Evolutionary conservation across 2,113 vertebrate genomes (phyloP), one percentile per base, ranked within the genome.

Genomic region (Erythrolamprus reginae): DNA sequence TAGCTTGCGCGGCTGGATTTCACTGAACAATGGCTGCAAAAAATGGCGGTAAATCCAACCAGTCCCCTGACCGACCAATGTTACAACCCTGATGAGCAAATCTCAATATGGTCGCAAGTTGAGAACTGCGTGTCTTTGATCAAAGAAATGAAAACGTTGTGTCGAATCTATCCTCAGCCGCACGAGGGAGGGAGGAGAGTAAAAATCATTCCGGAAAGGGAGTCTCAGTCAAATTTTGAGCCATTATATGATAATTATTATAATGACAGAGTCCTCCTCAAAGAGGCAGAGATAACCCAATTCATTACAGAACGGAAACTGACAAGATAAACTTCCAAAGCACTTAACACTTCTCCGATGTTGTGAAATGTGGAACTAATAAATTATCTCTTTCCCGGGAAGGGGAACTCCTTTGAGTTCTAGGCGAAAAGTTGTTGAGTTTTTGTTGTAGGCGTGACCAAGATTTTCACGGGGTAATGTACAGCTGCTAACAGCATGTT

Each of bases 191-290:
- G 10, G 28, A 82, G 47, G n/a, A 17, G 2, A n/a, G 26, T n/a
- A n/a, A n/a, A n/a, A n/a, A n/a, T n/a, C n/a, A n/a, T n/a, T n/a
- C n/a, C n/a, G n/a, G n/a, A n/a, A n/a, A n/a, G n/a, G n/a, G n/a
- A n/a, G n/a, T 24, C 26, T 0, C 61, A 33, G 50, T 82, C 85
- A 56, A 77, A 87, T 90, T 90, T 82, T 48, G 87, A 82, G 89
- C 61, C 89, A 90, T 90, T 87, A 90, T 90, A 90, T 53, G 48
- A 90, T 87, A 90, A 90, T 90, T 87, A 82, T 87, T 87, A 87
- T 82, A 87, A 90, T 70, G 89, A 45, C 86, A 90, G 56, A 82
- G 26, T 82, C 61, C 53, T 38, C 61, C n/a, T 50, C 86, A 51
- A 87, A 86, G 61, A 90, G 89, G 50, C 84, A 87, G 28, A 55